Evolutionary conservation across 1,140 invertebrate species (phyloP), one percentile per base, ranked within the genome.

Genomic region (Brachionus sp.): DNA sequence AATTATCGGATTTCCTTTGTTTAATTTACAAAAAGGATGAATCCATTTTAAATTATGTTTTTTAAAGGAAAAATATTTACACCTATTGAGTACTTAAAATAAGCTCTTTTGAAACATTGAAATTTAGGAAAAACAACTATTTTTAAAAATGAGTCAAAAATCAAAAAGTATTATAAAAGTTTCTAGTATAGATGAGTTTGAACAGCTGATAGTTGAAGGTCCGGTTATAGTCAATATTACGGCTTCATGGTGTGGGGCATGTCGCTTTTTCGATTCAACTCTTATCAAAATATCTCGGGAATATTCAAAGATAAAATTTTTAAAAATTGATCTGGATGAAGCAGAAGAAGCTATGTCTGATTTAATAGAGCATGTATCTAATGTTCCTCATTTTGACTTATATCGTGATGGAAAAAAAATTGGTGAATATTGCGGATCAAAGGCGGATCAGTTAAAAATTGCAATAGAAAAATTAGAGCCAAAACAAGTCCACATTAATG

Each of bases 281-380:
- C 46, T 39, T 12, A 42, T n/a, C 12, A 42, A 77, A 33, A 39
- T 77, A 19, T 10, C 75, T 2, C 19, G 19, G 7, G 42, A 53
- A 77, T 46, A 77, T 77, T 33, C 75, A 23, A 77, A 53, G 16
- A 46, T 77, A 44, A 77, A 77, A 33, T 77, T 77, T 42, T 53
- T 77, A 39, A 77, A 77, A 77, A 23, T 77, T 35, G 75, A 77
- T 42, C 25, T 77, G 0, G 75, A 77, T n/a, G 75, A 77, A 42
- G 75, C 35, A 0, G 75, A 44, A 3, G 75, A 77, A 35, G 23
- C 4, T 7, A 37, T 70, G 35, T n/a, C 35, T n/a, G 68, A 70
- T 39, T 13, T 70, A 44, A 37, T 70, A 16, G 68, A 70, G 25
- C 35, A 70, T 44, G 39, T 70, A 16, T 44, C 0, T 23, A 44